Conservation (phyloP, 23 tunicate genomes). For the Trididemnum miniatum region DNA sequence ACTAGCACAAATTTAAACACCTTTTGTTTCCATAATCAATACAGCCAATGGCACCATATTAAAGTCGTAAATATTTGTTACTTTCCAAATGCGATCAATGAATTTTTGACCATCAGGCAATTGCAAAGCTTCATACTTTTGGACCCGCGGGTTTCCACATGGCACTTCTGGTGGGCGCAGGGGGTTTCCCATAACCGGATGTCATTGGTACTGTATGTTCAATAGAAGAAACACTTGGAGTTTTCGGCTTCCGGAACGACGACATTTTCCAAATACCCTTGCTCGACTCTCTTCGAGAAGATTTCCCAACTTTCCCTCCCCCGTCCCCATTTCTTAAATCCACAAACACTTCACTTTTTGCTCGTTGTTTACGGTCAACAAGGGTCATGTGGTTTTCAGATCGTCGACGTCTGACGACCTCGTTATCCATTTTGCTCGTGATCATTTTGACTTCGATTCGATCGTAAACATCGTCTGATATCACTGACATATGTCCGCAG, state of each 20-base stretch:
- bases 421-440: constrained; percentile 17
- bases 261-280: constrained; percentile 1
- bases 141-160: constrained; percentile 64
- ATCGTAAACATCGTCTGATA: not conserved
- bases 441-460: constrained; percentile 13
- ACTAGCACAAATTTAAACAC: no score
- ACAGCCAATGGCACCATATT: no score
- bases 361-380: not conserved
- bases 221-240: not conserved
- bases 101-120: not conserved
- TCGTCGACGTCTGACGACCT: not conserved
- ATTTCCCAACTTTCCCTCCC: not conserved
- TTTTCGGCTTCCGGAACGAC: not conserved
- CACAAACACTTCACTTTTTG: not conserved
- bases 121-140: not conserved
- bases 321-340: not conserved
- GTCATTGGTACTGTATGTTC: no score
- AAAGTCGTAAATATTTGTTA: no score
- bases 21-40: no score
- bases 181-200: not conserved
- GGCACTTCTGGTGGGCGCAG: not conserved
- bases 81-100: no score
- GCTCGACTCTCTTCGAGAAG: constrained; percentile 11
- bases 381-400: not conserved
- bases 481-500: no score